Evolutionary conservation across 2,888 invertebrate genomes (phyloP).

Genomic region (Caenorhabditis afra): DNA sequence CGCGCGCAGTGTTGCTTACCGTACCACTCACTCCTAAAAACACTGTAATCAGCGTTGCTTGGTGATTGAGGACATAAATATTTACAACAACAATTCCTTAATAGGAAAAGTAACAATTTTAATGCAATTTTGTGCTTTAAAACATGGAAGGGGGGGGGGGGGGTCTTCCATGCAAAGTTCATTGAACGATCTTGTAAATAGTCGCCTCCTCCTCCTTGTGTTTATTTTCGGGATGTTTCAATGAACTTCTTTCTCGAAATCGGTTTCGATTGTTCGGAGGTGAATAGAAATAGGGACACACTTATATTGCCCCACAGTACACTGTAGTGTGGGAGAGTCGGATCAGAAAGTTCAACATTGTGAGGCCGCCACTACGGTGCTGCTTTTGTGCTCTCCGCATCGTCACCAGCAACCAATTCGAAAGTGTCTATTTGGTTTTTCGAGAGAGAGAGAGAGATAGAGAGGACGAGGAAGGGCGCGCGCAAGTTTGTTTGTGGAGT

Average conservation of each 20-base stretch:
- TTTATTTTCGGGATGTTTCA: neutral
- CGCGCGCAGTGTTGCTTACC: too few relatives aligned
- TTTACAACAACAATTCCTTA: too few relatives aligned
- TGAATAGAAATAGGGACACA: slow-evolving; percentile 4
- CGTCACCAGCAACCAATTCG: neutral
- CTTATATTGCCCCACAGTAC: neutral
- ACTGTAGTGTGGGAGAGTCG: neutral
- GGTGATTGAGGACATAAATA: too few relatives aligned
- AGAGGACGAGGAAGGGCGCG: neutral
- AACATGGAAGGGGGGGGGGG: too few relatives aligned
- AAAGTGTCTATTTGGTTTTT: slow-evolving; percentile 16
- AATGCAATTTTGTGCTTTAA: too few relatives aligned
- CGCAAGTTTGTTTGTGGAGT: neutral
- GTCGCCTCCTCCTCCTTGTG: neutral
- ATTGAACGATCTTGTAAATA: slow-evolving; percentile 8
- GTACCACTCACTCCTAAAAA: too few relatives aligned
- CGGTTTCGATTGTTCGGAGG: neutral
- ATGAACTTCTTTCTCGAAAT: slow-evolving; percentile 6
- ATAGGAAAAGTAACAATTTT: too few relatives aligned
- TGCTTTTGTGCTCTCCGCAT: neutral
- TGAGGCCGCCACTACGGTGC: neutral
- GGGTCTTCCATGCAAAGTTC: slow-evolving; percentile 3
- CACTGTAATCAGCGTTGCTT: too few relatives aligned
- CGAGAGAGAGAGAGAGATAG: slow-evolving; percentile 8
- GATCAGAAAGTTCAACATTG: slow-evolving; percentile 14